Percentiles rank a stretch among this genome's conserved stretches.
phyloP scores from a whole-genome alignment of 2,113 vertebrate genomes.

The Trematomus loennbergii region DNA sequence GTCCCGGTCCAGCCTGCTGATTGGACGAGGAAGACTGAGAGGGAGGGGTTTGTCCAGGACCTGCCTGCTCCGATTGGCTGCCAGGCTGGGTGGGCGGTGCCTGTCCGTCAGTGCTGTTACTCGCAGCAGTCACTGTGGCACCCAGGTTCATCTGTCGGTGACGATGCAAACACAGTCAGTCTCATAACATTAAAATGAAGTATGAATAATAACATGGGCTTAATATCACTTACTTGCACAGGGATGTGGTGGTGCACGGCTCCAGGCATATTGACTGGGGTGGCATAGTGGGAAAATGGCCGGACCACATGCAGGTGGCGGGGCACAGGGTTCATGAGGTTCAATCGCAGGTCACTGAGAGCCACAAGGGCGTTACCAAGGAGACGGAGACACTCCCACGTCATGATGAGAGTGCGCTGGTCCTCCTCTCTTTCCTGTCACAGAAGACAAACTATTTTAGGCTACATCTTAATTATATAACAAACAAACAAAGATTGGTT shows the following conservation, averaged over 20 bases:
- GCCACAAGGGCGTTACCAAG: slow-evolving; percentile 92
- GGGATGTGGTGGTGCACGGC: slow-evolving; percentile 90
- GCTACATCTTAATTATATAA: neutral
- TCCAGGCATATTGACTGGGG: slow-evolving; percentile 87
- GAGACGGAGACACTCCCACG: slow-evolving; percentile 90
- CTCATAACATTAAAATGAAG: neutral
- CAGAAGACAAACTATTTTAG: neutral
- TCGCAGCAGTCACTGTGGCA: slow-evolving; percentile 89
- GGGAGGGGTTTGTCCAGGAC: slow-evolving; percentile 81
- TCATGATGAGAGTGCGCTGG: slow-evolving; percentile 88
- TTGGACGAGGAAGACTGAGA: slow-evolving; percentile 80
- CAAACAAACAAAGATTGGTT: neutral
- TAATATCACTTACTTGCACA: slow-evolving; percentile 78
- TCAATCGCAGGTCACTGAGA: slow-evolving; percentile 91
- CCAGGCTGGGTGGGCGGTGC: slow-evolving; percentile 71
- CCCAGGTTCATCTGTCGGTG: slow-evolving; percentile 90
- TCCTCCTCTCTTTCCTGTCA: slow-evolving; percentile 89
- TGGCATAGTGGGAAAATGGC: slow-evolving; percentile 91
- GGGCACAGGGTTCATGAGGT: slow-evolving; percentile 87
- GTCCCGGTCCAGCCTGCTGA: slow-evolving; percentile 80
- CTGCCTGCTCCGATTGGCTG: slow-evolving; percentile 79
- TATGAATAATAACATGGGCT: neutral
- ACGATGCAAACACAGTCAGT: neutral
- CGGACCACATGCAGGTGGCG: slow-evolving; percentile 92
- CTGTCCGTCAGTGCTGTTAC: slow-evolving; percentile 85